Evolutionary conservation across 2,113 vertebrate species (phyloP).

Genomic region (Lasiurus cinereus): DNA sequence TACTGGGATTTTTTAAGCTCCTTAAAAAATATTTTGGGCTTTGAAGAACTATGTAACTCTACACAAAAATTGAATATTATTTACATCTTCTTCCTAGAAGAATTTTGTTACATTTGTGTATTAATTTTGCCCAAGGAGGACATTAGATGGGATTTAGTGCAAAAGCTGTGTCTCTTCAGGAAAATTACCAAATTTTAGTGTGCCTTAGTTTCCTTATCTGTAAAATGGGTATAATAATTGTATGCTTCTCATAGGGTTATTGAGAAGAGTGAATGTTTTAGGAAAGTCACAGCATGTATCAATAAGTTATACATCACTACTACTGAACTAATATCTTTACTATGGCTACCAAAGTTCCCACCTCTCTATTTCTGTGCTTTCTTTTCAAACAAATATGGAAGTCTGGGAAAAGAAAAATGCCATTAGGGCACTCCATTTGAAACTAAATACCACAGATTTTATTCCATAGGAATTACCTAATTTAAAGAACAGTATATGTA

Average conservation of each 20-base stretch:
- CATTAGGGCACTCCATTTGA: background rate
- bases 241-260: background rate
- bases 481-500: background rate
- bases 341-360: background rate
- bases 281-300: background rate
- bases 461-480: background rate
- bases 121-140: background rate
- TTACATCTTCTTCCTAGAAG: background rate
- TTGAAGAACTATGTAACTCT: background rate
- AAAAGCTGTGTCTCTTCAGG: background rate
- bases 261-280: background rate
- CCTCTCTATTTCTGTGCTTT: no score
- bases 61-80: background rate
- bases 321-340: background rate
- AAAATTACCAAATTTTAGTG: background rate
- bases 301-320: background rate
- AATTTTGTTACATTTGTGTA: background rate
- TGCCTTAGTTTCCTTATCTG: background rate
- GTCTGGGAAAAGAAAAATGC: background rate
- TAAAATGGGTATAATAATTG: background rate
- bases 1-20: slow-evolving; percentile 4
- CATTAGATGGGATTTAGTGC: background rate
- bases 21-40: background rate
- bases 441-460: background rate
- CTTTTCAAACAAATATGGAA: background rate